Evolutionary conservation across 92 coral and sea anemone genomes (phyloP), one percentile per base, ranked within the genome.

Genomic region (Siderastrea radians): DNA sequence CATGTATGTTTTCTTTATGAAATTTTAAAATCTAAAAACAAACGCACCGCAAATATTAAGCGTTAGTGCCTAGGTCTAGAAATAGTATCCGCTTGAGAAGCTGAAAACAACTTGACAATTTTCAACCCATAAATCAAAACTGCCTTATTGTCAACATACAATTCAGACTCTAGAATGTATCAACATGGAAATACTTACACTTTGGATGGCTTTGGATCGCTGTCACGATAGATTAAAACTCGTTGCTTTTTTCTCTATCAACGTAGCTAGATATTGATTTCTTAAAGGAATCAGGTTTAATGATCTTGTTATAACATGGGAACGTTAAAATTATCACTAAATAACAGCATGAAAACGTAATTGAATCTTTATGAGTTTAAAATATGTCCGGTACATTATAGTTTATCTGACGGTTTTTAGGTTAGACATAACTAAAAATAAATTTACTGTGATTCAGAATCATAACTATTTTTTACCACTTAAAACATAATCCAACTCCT

Each of bases 1-100:
- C 81, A n/a, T 73, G 62, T 5, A 50, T 84, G 81, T 59, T 83
- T 74, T 72, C 61, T 19, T 81, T 38, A 74, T 84, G 46, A 84
- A 84, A 84, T 49, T 73, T 60, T 73, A 84, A 84, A 48, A 73
- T 74, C 48, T 63, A 43, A 63, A 49, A 61, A 59, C 79, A 19
- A 60, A 49, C n/a, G 49, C 16, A 43, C 78, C 64, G 81, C 63
- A 73, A n/a, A 73, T 46, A 47, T 58, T 14, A 17, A 12, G 67
- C 66, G 52, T 70, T 3, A 12, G 38, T 52, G 10, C 26, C 5
- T 14, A 6, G 49, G 8, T 3, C 51, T 10, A 26, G 38, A 26
- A 26, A 26, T 26, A 26, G 38, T 38, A 68, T 7, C 51, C 51
- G 51, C 73, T 68, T 26, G 38, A 26, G 38, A 26, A 26, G 0